These are phyloP conservation scores for Chouioia cunea DNA, from an alignment of 2,888 invertebrate genomes.

Conservation along the genomic window DNA sequence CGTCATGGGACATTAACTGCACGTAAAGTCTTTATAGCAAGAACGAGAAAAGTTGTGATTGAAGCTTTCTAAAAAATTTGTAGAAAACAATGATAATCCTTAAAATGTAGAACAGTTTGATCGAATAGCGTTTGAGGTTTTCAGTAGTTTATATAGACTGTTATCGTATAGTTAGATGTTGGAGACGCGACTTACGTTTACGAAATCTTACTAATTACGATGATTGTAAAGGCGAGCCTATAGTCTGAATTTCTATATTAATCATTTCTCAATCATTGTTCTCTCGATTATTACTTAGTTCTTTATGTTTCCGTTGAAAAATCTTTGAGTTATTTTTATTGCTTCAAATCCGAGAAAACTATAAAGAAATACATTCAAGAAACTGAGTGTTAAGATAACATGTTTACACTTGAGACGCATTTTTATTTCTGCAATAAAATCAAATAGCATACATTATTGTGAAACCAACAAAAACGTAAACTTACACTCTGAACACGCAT, in stretches of 20 bases:
- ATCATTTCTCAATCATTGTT: neutral
- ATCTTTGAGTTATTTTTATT: slow-evolving; percentile 5
- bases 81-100: neutral
- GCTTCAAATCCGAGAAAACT: slow-evolving; percentile 12
- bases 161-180: neutral
- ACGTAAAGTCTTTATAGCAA: slow-evolving; percentile 8
- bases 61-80: slow-evolving; percentile 28
- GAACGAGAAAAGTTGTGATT: slow-evolving; percentile 7
- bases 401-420: neutral
- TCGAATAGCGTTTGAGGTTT: neutral
- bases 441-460: no score
- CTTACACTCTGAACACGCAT: no score
- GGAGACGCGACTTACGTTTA: slow-evolving; percentile 32
- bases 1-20: neutral
- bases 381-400: slow-evolving; percentile 17
- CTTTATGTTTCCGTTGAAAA: slow-evolving; percentile 3
- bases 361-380: neutral
- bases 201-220: slow-evolving; percentile 20
- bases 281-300: neutral
- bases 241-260: slow-evolving; percentile 17
- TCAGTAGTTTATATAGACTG: no score
- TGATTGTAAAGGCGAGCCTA: slow-evolving; percentile 35
- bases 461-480: no score
- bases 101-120: neutral
- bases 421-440: no score